A percentile compares a stretch with the other conserved stretches of the same genome.
phyloP scores from a whole-genome alignment of 2,888 invertebrate species.

The Oligia strigilis region DNA sequence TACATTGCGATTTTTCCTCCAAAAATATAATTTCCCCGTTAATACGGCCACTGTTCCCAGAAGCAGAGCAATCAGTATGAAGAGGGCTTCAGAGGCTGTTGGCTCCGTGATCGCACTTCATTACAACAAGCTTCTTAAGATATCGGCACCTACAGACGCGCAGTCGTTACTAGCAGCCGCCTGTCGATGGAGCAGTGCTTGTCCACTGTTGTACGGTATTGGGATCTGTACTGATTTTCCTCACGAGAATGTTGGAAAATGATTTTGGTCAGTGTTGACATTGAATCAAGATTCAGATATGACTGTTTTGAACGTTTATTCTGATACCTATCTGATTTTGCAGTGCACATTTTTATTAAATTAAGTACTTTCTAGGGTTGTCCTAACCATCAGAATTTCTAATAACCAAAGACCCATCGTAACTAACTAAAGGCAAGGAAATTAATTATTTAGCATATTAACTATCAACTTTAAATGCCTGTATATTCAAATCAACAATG shows the following conservation, averaged over 20 bases:
- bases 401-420: not conserved
- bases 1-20: not conserved
- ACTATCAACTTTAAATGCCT: not conserved
- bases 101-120: slow-evolving; percentile 60
- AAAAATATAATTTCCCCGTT: slow-evolving; percentile 42
- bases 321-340: no score
- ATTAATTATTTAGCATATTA: not conserved
- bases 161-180: slow-evolving; percentile 66
- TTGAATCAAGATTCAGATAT: no score
- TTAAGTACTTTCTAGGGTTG: no score
- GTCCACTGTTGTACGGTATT: slow-evolving; percentile 49
- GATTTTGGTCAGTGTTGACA: not conserved
- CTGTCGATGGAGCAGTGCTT: slow-evolving; percentile 66
- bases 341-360: no score
- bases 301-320: no score
- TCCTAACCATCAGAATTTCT: not conserved
- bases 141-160: slow-evolving; percentile 64
- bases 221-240: not conserved
- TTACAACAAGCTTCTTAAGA: slow-evolving; percentile 64
- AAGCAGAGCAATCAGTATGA: slow-evolving; percentile 57
- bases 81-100: slow-evolving; percentile 54
- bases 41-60: slow-evolving; percentile 52
- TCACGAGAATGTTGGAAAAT: not conserved
- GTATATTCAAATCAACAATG: not conserved
- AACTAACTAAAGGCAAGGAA: not conserved